Percentiles rank a stretch among this genome's conserved stretches.
Conservation (phyloP, 1,140 invertebrate species). For the Hycleus cichorii region DNA sequence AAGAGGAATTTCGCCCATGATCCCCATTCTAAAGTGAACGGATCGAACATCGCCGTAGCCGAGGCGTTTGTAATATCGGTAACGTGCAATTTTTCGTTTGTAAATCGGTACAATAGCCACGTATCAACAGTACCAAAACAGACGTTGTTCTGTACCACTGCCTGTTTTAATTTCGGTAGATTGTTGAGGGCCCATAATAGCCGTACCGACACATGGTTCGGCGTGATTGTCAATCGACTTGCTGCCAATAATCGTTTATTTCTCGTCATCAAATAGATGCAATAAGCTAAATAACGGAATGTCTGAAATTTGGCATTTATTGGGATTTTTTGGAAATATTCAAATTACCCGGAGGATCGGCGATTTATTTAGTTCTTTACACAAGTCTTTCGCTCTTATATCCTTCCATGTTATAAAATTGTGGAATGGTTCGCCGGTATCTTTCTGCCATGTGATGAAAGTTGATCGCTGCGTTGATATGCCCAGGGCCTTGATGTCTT, state of each 20-base stretch:
- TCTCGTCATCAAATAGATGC: slow-evolving; percentile 68
- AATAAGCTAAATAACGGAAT: slow-evolving; percentile 50
- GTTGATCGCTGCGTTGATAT: slow-evolving; percentile 82
- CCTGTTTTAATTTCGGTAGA: slow-evolving; percentile 55
- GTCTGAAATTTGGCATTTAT: background rate
- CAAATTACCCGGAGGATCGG: slow-evolving; percentile 58
- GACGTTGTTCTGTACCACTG: slow-evolving; percentile 53
- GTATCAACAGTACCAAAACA: slow-evolving; percentile 90
- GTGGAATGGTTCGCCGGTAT: slow-evolving; percentile 76
- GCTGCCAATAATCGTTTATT: slow-evolving; percentile 73
- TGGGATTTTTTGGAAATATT: slow-evolving; percentile 15
- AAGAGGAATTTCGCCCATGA: slow-evolving; percentile 61
- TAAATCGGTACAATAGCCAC: slow-evolving; percentile 77
- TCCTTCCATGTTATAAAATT: slow-evolving; percentile 98
- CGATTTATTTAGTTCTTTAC: slow-evolving; percentile 81
- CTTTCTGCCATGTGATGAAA: slow-evolving; percentile 82
- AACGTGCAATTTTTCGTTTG: slow-evolving; percentile 58
- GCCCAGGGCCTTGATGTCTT: slow-evolving; percentile 67
- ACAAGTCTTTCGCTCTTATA: slow-evolving; percentile 67
- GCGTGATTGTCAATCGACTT: slow-evolving; percentile 51
- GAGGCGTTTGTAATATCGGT: slow-evolving; percentile 85
- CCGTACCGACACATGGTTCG: slow-evolving; percentile 43
- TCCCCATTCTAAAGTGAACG: slow-evolving; percentile 79
- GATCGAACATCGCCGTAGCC: slow-evolving; percentile 88
- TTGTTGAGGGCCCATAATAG: slow-evolving; percentile 73